phyloP scores from a whole-genome alignment of 2,113 vertebrate species.

The Lagenorhynchus albirostris region DNA sequence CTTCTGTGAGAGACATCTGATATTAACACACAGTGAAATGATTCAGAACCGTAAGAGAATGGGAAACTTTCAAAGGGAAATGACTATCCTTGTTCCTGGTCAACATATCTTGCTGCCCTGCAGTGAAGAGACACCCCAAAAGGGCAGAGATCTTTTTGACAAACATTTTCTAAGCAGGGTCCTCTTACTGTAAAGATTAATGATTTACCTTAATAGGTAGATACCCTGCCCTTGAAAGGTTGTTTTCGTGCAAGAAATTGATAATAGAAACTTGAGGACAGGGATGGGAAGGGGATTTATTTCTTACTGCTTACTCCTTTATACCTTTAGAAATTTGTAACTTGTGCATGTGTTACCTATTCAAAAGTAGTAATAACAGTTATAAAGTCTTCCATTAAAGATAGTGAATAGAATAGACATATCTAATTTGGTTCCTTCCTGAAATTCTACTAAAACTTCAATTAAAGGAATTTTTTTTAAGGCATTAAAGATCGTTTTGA shows the following conservation, averaged over 20 bases:
- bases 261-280: background rate
- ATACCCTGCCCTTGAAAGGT: background rate
- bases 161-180: background rate
- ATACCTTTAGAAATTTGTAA: background rate
- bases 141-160: background rate
- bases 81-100: background rate
- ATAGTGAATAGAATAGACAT: background rate
- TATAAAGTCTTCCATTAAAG: conserved; percentile 3
- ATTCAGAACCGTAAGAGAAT: background rate
- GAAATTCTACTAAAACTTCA: background rate
- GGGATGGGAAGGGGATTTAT: background rate
- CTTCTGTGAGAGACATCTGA: background rate
- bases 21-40: background rate
- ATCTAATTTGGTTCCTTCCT: background rate
- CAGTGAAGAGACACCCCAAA: background rate
- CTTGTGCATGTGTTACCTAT: background rate
- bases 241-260: background rate
- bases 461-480: background rate
- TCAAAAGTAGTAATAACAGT: background rate
- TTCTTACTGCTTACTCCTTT: background rate
- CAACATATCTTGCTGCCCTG: background rate
- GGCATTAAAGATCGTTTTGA: background rate
- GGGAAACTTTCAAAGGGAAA: background rate
- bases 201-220: background rate
- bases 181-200: background rate